Percentiles rank a stretch among this genome's conserved stretches.
These are phyloP conservation scores for Tichodroma muraria DNA, from an alignment of 2,113 vertebrate species.

Conservation along the genomic window DNA sequence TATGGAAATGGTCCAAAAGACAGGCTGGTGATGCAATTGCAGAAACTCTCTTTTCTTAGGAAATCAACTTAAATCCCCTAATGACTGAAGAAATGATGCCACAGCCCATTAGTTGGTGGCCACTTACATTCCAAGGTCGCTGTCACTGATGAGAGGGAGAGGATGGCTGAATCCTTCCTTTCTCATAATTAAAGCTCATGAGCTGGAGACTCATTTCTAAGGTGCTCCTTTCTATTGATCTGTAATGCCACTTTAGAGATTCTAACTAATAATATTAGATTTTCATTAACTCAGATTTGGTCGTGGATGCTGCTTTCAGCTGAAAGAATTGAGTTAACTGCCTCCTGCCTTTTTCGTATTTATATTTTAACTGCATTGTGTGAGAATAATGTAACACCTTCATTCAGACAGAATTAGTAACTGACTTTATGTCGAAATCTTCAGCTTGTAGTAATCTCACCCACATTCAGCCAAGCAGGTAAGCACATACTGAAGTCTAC, in stretches of 20 bases:
- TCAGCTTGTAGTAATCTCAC: constrained; percentile 3
- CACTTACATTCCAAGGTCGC: neutral
- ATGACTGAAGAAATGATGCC: neutral
- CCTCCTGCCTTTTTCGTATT: neutral
- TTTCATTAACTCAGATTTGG: neutral
- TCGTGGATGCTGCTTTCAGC: neutral
- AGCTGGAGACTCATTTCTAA: neutral
- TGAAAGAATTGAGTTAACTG: neutral
- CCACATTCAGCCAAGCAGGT: constrained; percentile 46
- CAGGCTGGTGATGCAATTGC: neutral
- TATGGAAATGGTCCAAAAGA: neutral
- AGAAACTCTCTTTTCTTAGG: neutral
- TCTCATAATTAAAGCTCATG: neutral
- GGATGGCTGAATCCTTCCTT: neutral
- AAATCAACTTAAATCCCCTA: neutral
- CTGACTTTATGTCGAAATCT: constrained; percentile 3
- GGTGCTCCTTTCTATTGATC: neutral
- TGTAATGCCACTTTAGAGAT: neutral
- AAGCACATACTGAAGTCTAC: constrained; percentile 42
- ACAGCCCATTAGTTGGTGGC: neutral
- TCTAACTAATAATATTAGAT: neutral
- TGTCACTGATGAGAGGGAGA: neutral
- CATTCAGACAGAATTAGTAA: neutral
- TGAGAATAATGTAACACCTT: neutral
- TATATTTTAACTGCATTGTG: neutral